Base-by-base conservation (phyloP, 2,888 invertebrate genomes). In the Hetaerina titia region DNA sequence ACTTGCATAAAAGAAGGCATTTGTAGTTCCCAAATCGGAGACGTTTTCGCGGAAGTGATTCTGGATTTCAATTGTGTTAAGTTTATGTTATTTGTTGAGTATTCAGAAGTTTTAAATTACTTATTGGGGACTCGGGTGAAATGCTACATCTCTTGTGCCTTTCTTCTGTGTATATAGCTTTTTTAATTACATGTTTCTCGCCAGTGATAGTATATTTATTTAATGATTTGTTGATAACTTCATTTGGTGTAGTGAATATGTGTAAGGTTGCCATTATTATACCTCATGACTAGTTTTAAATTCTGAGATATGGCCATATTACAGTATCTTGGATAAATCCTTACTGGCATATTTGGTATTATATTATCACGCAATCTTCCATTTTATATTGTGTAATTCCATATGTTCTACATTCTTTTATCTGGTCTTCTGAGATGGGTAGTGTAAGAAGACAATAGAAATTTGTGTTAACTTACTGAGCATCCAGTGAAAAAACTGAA, bases 1-100 rank as follows among this genome's bases (percentile, higher is more conserved):
- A 92, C 64, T 74, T 92, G 19, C 6, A n/a, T 56, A 92, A 92
- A n/a, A 89, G n/a, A n/a, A 89, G 81, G 81, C 81, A 81, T 81
- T 31, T 15, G 81, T 25, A 31, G 81, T 81, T 81, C 81, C 81
- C 81, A 31, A 19, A 81, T 81, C 31, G 25, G 11, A 81, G n/a
- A 31, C 25, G 31, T 31, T 81, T 11, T 31, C 22, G 11, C 31
- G 15, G 81, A 31, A 81, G 25, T 81, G 81, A 81, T 81, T 81
- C n/a, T 31, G 81, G 81, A 81, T 81, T 31, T 31, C 31, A 81
- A 13, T 81, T 31, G 13, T 81, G 81, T 81, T 81, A 81, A 81
- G 81, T 81, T 81, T 31, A 4, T 31, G 81, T 81, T 81, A 81
- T 81, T 25, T 81, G 81, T 81, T 81, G 81, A 81, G 25, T 31